Evolutionary conservation across 2,888 invertebrate species (phyloP), one percentile per base, ranked within the genome.

Genomic region (Platerodrilus igneus): DNA sequence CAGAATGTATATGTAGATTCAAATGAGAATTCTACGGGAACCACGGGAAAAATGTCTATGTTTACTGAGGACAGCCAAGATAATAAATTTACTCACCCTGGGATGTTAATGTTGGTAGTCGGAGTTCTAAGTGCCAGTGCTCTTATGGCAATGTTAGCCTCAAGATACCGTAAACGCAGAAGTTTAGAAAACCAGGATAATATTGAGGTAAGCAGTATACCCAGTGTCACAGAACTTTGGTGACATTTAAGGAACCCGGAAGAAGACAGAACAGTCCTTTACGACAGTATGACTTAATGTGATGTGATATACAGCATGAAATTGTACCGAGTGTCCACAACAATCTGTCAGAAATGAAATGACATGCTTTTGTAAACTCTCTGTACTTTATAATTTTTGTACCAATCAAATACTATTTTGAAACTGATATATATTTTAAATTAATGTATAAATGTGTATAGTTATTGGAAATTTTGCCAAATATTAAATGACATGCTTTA

Each of bases 151-250:
- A 60, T 71, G 31, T 62, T 73, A 5, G 62, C 71, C 7, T 67
- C 70, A 8, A 57, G 16, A 52, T 62, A 58, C 48, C 44, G 29
- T 49, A 63, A 57, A 46, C 57, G 52, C 43, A 62, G 32, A 18
- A 33, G 21, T 13, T 17, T 34, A 1, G 27, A 38, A 18, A 39
- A 65, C 27, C 54, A 50, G 15, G 52, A 58, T 33, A 69, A 72
- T 53, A 72, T 81, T 70, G 81, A 82, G 64, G 80, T 81, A 63
- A 69, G 68, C 54, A 70, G 69, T 48, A 55, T 75, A 49, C 70
- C 72, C 20, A 78, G 79, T 39, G 77, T 81, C 32, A 75, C 78
- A 28, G 81, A 83, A 56, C 71, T 82, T 45, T 83, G 83, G 83
- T 82, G 82, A 83, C 79, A 77, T 61, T 64, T 76, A 62, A 71